Evolutionary conservation across 2,113 vertebrate species (phyloP).

Genomic region (Acanthochromis polyacanthus): DNA sequence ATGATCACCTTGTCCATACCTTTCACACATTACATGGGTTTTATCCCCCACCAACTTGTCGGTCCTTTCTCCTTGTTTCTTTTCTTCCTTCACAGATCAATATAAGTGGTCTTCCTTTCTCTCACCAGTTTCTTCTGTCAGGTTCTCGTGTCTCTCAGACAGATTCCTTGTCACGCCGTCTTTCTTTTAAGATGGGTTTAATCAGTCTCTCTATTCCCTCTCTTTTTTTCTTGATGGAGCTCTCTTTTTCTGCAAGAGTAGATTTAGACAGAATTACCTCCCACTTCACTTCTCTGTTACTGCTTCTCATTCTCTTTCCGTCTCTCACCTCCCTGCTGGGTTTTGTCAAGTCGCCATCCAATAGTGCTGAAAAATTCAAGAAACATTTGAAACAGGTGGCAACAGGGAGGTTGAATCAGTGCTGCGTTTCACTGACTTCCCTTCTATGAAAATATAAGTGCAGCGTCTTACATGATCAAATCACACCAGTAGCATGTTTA

Average conservation of each 20-base stretch:
- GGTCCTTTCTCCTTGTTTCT: neutral
- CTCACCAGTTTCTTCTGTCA: conserved; percentile 5
- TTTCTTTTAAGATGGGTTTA: conserved; percentile 40
- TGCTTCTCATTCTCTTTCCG: conserved; percentile 27
- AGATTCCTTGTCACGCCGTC: conserved; percentile 31
- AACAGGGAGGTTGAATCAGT: conserved; percentile 20
- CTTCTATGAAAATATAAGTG: conserved; percentile 28
- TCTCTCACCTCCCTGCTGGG: conserved; percentile 36
- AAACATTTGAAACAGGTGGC: conserved; percentile 49
- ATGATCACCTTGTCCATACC: conserved; percentile 47
- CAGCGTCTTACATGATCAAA: conserved; percentile 39
- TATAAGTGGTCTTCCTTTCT: conserved; percentile 8
- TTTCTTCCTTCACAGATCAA: conserved; percentile 16
- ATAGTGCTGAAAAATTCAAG: conserved; percentile 16
- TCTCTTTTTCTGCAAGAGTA: conserved; percentile 41
- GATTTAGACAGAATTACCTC: conserved; percentile 53
- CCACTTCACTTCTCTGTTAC: conserved; percentile 46
- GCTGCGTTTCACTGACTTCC: conserved; percentile 23
- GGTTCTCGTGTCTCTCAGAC: conserved; percentile 33
- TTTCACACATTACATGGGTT: conserved; percentile 41
- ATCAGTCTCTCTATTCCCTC: conserved; percentile 46
- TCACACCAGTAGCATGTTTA: conserved; percentile 11
- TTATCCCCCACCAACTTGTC: conserved; percentile 22
- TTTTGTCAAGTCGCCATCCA: conserved; percentile 29
- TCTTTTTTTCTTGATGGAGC: conserved; percentile 21